Conservation (phyloP, 2,113 vertebrate genomes). For the Microcebus jonahi region DNA sequence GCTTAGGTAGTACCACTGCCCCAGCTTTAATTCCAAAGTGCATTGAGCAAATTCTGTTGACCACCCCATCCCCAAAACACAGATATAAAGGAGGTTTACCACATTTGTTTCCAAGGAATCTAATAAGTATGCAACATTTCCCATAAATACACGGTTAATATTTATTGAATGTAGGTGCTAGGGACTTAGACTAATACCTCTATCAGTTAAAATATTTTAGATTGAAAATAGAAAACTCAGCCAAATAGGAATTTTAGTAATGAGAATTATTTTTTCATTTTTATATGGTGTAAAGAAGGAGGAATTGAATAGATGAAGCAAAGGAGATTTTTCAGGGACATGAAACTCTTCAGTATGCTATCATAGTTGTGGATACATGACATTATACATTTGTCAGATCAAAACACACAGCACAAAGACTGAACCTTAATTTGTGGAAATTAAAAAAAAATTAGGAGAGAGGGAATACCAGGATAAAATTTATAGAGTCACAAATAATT, state of each 20-base stretch:
- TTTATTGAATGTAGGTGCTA: not conserved
- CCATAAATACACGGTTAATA: not conserved
- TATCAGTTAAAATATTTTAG: constrained; percentile 3
- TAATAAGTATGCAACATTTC: not conserved
- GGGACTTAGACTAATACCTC: not conserved
- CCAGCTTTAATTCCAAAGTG: not conserved
- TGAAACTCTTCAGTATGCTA: not conserved
- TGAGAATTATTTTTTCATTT: not conserved
- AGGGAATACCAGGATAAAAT: not conserved
- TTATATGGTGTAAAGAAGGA: not conserved
- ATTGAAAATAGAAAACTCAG: not conserved
- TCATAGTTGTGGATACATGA: not conserved
- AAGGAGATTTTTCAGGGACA: not conserved
- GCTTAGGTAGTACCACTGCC: not conserved
- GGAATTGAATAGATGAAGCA: not conserved
- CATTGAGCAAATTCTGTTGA: not conserved
- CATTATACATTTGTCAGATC: not conserved
- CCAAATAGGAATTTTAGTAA: not conserved
- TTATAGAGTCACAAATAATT: not conserved
- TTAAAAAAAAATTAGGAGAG: not conserved
- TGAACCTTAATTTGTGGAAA: not conserved
- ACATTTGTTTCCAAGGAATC: not conserved
- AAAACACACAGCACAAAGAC: not conserved
- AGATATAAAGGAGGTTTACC: not conserved
- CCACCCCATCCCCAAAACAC: not conserved